phyloP scores from a whole-genome alignment of 2,113 vertebrate species.

The Phylloscopus trochilus region DNA sequence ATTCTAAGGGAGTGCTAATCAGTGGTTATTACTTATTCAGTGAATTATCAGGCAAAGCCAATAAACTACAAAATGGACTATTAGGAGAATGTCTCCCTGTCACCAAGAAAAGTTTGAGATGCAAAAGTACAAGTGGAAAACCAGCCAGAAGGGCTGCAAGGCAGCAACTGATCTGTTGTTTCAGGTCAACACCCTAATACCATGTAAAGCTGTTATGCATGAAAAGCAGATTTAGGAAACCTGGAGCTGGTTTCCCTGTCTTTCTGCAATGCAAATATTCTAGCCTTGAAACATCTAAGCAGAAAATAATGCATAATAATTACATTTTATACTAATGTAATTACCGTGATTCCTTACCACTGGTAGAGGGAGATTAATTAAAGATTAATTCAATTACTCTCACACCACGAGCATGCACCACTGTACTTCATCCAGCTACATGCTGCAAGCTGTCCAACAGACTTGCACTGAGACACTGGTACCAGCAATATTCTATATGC shows the following conservation, averaged over 20 bases:
- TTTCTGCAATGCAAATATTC: neutral
- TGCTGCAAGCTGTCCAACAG: neutral
- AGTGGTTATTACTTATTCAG: neutral
- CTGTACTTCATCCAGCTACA: neutral
- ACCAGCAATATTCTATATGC: neutral
- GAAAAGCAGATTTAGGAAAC: neutral
- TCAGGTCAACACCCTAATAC: neutral
- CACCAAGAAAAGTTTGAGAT: neutral
- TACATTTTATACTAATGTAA: neutral
- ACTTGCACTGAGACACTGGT: neutral
- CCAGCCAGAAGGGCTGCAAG: neutral
- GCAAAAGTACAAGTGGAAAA: neutral
- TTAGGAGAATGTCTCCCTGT: neutral
- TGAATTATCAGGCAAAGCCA: neutral
- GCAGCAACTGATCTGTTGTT: neutral
- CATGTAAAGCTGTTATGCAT: neutral
- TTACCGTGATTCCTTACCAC: neutral
- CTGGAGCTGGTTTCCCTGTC: neutral
- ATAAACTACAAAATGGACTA: neutral
- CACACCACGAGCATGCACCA: neutral
- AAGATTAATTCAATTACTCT: neutral
- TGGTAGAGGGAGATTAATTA: neutral
- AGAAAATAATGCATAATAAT: neutral
- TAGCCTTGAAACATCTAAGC: neutral
- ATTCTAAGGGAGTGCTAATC: neutral